Evolutionary conservation across 2,113 vertebrate genomes (phyloP).

Genomic region (Podarcis cretensis): DNA sequence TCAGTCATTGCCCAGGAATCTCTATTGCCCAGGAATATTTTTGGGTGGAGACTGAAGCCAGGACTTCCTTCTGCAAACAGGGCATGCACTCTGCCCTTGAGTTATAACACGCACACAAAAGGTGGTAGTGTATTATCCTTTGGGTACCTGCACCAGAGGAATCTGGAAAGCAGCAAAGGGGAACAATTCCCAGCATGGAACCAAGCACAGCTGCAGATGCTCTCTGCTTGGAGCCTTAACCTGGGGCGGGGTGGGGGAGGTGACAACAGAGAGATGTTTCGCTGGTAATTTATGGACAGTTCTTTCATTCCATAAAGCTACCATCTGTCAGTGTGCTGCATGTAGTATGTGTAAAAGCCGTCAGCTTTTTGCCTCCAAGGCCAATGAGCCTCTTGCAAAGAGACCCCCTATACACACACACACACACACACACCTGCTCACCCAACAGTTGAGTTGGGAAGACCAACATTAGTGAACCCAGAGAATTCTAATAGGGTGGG

Average conservation of each 20-base stretch:
- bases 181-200: constrained; percentile 1
- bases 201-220: background rate
- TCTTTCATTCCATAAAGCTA: constrained; percentile 4
- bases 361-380: background rate
- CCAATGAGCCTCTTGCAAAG: background rate
- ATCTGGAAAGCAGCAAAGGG: background rate
- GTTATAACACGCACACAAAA: no score
- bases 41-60: no score
- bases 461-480: background rate
- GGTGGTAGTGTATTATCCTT: background rate
- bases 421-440: background rate
- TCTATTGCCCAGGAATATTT: no score
- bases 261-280: background rate
- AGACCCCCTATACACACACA: background rate
- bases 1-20: no score
- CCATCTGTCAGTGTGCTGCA: constrained; percentile 1
- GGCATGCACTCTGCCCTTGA: no score
- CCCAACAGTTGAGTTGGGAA: background rate
- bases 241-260: background rate
- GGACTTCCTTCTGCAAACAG: no score
- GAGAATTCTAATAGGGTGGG: background rate
- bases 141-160: background rate
- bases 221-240: background rate
- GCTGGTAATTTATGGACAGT: constrained; percentile 6
- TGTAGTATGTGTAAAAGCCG: constrained; percentile 2